These are phyloP conservation scores for Sebastes baramenuke DNA, from an alignment of 2,797 vertebrate genomes.

Conservation along the genomic window DNA sequence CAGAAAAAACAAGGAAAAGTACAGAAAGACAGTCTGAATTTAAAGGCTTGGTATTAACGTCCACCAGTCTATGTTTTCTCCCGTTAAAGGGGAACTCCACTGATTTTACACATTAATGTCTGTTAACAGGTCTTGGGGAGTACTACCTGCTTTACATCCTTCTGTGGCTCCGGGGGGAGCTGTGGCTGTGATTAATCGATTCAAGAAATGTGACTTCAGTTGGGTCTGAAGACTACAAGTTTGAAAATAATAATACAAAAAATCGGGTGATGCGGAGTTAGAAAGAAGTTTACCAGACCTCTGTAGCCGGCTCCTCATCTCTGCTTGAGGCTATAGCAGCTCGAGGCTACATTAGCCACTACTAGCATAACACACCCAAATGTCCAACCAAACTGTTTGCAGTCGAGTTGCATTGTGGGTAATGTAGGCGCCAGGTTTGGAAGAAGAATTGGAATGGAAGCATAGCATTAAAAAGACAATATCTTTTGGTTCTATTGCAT, in stretches of 20 bases:
- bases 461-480: neutral
- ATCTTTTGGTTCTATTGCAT: neutral
- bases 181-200: neutral
- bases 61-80: neutral
- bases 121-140: neutral
- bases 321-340: neutral
- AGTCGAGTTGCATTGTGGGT: neutral
- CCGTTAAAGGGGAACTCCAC: neutral
- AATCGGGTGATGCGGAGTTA: neutral
- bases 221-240: neutral
- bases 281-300: neutral
- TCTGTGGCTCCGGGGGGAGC: neutral
- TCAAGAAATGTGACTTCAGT: neutral
- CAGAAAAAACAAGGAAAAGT: neutral
- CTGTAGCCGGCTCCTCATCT: neutral
- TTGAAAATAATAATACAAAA: neutral
- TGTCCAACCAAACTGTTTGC: neutral
- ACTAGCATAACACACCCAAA: neutral
- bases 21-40: neutral
- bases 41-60: neutral
- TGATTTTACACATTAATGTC: neutral
- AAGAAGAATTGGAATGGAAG: neutral
- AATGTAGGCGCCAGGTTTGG: neutral
- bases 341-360: neutral
- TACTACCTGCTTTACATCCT: neutral